phyloP scores from a whole-genome alignment of 2,113 vertebrate genomes.

The Poecilia latipinna region DNA sequence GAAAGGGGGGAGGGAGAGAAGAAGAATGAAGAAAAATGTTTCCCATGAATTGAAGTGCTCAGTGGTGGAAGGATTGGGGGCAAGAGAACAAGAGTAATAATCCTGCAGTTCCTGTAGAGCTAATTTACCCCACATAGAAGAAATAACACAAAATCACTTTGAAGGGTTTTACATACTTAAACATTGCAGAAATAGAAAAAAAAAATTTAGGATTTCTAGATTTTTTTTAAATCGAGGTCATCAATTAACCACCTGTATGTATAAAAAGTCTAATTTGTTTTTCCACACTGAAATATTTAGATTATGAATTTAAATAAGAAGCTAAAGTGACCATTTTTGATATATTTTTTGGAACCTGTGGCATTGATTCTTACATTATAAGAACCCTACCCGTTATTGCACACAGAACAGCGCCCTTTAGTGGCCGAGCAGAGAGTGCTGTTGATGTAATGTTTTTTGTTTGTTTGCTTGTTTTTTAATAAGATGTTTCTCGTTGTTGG shows the following conservation, averaged over 20 bases:
- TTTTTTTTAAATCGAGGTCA: not conserved
- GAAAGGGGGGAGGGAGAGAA: not conserved
- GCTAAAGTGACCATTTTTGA: no score
- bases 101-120: slow-evolving; percentile 22
- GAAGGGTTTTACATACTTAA: not conserved
- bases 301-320: no score
- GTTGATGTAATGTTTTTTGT: not conserved
- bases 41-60: slow-evolving; percentile 41
- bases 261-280: no score
- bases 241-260: not conserved
- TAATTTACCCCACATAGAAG: not conserved
- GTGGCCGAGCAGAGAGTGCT: not conserved
- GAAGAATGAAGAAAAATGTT: not conserved
- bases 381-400: not conserved
- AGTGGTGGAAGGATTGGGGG: slow-evolving; percentile 12
- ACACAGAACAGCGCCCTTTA: slow-evolving; percentile 23
- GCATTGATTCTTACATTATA: not conserved
- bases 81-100: slow-evolving; percentile 6
- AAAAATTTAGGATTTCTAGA: not conserved
- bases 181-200: no score
- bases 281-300: no score
- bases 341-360: no score
- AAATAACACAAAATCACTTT: not conserved
- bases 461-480: no score
- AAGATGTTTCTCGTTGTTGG: not conserved